Evolutionary conservation across 2,797 vertebrate species (phyloP).

Genomic region (Pangasius mekongensis): DNA sequence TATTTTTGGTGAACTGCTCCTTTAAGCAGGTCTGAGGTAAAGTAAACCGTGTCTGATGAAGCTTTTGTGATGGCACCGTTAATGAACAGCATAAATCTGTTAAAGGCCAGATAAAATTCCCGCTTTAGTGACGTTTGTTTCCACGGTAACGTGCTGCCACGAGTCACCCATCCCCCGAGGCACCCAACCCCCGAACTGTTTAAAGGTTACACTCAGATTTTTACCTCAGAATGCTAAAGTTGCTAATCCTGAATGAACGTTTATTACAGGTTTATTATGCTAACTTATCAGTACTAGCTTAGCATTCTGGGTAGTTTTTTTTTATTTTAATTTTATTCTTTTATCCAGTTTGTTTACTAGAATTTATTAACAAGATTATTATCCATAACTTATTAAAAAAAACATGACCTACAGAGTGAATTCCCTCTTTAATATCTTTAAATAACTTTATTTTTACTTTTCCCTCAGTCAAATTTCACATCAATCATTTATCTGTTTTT

Average conservation of each 20-base stretch:
- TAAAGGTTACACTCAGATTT: not conserved
- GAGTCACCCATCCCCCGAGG: not conserved
- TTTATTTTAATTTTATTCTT: not conserved
- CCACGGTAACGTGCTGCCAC: constrained; percentile 66
- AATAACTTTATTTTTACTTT: not conserved
- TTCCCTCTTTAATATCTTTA: not conserved
- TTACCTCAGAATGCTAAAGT: constrained; percentile 4
- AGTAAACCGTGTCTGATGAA: constrained; percentile 10
- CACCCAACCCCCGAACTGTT: not conserved
- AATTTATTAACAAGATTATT: not conserved
- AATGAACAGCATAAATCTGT: constrained; percentile 80
- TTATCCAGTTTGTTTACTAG: not conserved
- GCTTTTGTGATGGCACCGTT: constrained; percentile 62
- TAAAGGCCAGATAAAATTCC: constrained; percentile 74
- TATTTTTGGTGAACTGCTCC: not conserved
- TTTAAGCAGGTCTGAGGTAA: not conserved
- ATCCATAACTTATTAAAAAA: not conserved
- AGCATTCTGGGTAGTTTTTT: not conserved
- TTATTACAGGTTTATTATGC: not conserved
- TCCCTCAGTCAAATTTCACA: not conserved
- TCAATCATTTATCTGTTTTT: not conserved
- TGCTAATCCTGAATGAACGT: not conserved
- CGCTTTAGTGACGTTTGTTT: constrained; percentile 68
- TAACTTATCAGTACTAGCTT: not conserved
- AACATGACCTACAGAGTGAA: not conserved